A percentile compares a stretch with the other conserved stretches of the same genome.
Conservation (phyloP, 2,888 invertebrate genomes). For the Napeogenes inachia region DNA sequence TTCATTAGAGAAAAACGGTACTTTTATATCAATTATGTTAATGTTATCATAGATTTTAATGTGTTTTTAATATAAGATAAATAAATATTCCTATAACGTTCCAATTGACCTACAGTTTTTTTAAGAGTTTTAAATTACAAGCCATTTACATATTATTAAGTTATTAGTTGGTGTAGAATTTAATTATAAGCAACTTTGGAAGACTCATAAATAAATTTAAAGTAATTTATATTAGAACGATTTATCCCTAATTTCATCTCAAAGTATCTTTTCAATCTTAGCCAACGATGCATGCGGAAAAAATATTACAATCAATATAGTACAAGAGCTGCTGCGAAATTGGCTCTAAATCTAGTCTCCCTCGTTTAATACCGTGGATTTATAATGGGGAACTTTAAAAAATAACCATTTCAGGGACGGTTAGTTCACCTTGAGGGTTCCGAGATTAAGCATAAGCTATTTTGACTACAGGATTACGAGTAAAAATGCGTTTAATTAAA, state of each 20-base stretch:
- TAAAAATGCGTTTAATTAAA: conserved; percentile 39
- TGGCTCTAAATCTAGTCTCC: conserved; percentile 57
- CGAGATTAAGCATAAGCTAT: conserved; percentile 52
- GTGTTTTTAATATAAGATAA: conserved; percentile 20
- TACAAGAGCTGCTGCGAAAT: conserved; percentile 45
- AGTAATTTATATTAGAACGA: background rate
- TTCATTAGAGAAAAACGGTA: conserved; percentile 22
- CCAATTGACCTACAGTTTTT: conserved; percentile 16
- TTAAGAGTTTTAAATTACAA: conserved; percentile 1
- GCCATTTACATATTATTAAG: background rate
- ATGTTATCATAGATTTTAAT: conserved; percentile 31
- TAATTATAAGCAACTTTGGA: no score
- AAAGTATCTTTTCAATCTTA: conserved; percentile 36
- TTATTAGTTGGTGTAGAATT: no score
- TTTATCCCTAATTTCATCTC: conserved; percentile 14
- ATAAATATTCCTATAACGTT: conserved; percentile 20
- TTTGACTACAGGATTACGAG: conserved; percentile 62
- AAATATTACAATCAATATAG: conserved; percentile 65
- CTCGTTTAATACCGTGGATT: conserved; percentile 47
- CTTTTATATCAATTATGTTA: conserved; percentile 43
- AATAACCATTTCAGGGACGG: conserved; percentile 69
- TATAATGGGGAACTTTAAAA: conserved; percentile 58
- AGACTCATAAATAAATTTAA: no score
- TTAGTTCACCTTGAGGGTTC: conserved; percentile 53
- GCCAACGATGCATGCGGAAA: conserved; percentile 51